Evolutionary conservation across 2,113 vertebrate species (phyloP).

Genomic region (Archocentrus centrarchus): DNA sequence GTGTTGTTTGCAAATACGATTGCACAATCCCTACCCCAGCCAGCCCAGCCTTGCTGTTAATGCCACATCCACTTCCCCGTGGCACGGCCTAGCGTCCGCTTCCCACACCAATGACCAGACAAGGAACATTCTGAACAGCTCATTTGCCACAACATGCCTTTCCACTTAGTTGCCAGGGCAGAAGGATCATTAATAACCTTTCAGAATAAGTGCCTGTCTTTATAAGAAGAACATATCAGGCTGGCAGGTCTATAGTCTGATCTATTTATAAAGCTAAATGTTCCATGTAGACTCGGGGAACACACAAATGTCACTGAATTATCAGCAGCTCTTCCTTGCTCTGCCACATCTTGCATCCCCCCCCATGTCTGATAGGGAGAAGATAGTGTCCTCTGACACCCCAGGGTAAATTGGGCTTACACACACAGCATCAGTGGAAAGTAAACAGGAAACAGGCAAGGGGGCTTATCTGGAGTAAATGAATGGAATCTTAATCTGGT

Average conservation of each 20-base stretch:
- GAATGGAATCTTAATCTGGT: slow-evolving; percentile 61
- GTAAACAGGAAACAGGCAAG: slow-evolving; percentile 76
- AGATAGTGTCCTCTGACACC: slow-evolving; percentile 49
- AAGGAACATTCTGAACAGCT: slow-evolving; percentile 70
- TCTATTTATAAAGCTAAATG: slow-evolving; percentile 83
- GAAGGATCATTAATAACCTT: slow-evolving; percentile 82
- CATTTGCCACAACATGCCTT: slow-evolving; percentile 75
- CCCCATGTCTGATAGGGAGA: slow-evolving; percentile 36
- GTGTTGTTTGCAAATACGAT: slow-evolving; percentile 86
- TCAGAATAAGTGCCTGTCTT: slow-evolving; percentile 78
- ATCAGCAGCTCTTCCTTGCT: slow-evolving; percentile 59
- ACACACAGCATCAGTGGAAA: slow-evolving; percentile 53
- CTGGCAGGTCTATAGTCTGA: slow-evolving; percentile 72
- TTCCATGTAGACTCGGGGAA: slow-evolving; percentile 77
- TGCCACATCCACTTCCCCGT: slow-evolving; percentile 65
- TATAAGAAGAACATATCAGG: slow-evolving; percentile 76
- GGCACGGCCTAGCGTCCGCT: slow-evolving; percentile 45
- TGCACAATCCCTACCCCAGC: slow-evolving; percentile 78
- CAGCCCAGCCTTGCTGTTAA: slow-evolving; percentile 66
- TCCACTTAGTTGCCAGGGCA: slow-evolving; percentile 78
- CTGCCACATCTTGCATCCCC: slow-evolving; percentile 15
- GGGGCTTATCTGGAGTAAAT: slow-evolving; percentile 67
- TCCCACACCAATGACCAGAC: slow-evolving; percentile 68
- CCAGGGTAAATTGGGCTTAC: slow-evolving; percentile 59
- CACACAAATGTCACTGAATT: slow-evolving; percentile 68